These are phyloP conservation scores for Salminus brasiliensis DNA, from an alignment of 2,113 vertebrate species.

Conservation along the genomic window DNA sequence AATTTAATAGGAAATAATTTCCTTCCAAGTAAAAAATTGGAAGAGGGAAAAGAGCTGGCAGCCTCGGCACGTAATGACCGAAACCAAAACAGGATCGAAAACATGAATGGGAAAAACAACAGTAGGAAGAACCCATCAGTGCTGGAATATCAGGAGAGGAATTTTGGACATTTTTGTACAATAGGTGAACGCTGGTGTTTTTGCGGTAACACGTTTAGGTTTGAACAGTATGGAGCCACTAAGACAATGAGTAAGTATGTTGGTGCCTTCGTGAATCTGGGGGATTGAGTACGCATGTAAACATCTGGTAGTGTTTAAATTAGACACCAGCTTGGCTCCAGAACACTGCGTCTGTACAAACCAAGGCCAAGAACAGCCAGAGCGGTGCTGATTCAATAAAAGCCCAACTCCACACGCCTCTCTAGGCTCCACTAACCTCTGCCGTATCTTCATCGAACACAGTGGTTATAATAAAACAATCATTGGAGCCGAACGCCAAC, in stretches of 20 bases:
- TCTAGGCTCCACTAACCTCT: conserved; percentile 10
- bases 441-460: background rate
- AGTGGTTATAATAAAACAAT: conserved; percentile 19
- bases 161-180: background rate
- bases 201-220: no score
- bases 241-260: background rate
- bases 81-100: background rate
- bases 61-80: background rate
- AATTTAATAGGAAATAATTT: conserved; percentile 22
- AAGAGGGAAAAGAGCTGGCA: background rate
- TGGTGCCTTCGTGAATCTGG: conserved; percentile 7
- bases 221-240: background rate
- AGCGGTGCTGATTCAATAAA: conserved; percentile 37
- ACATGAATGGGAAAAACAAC: background rate
- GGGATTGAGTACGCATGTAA: conserved; percentile 28
- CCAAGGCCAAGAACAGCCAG: conserved; percentile 40
- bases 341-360: conserved; percentile 20
- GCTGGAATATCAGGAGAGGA: background rate
- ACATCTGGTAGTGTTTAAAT: conserved; percentile 57
- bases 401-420: conserved; percentile 3
- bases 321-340: conserved; percentile 24
- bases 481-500: background rate
- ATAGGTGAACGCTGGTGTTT: no score
- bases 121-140: background rate
- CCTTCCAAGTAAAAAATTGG: background rate